These are phyloP conservation scores for Clarias pachynema DNA, from an alignment of 2,797 vertebrate species.

Conservation along the genomic window DNA sequence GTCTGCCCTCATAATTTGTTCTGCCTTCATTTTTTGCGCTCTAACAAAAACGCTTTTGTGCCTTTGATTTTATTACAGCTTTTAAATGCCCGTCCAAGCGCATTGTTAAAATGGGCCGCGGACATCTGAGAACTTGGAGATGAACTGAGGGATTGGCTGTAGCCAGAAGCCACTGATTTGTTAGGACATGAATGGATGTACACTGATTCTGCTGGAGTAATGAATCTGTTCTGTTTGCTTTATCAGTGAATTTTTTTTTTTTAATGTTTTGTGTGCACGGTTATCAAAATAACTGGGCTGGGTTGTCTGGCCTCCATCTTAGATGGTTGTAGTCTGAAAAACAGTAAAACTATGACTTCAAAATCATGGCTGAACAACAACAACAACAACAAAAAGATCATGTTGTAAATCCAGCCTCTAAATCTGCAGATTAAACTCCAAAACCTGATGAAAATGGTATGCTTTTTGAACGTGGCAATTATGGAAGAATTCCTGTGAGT, in stretches of 20 bases:
- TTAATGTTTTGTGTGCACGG: conserved; percentile 33
- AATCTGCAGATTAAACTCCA: not conserved
- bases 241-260: not conserved
- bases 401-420: not conserved
- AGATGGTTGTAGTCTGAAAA: not conserved
- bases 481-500: not conserved
- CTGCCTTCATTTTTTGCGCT: conserved; percentile 45
- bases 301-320: not conserved
- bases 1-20: conserved; percentile 53
- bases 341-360: not conserved
- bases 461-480: not conserved
- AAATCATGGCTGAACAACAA: not conserved
- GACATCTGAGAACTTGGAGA: conserved; percentile 23
- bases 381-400: not conserved
- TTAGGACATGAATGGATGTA: conserved; percentile 64
- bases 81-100: conserved; percentile 22
- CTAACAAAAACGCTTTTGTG: conserved; percentile 46
- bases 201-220: conserved; percentile 38
- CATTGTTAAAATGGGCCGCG: conserved; percentile 4
- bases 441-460: not conserved
- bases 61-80: conserved; percentile 35
- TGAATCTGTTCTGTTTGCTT: conserved; percentile 29
- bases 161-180: conserved; percentile 58
- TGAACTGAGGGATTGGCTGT: conserved; percentile 39
- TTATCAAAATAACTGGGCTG: conserved; percentile 20